Base-by-base conservation (phyloP, 2,797 vertebrate genomes). In the Thalassophryne amazonica region DNA sequence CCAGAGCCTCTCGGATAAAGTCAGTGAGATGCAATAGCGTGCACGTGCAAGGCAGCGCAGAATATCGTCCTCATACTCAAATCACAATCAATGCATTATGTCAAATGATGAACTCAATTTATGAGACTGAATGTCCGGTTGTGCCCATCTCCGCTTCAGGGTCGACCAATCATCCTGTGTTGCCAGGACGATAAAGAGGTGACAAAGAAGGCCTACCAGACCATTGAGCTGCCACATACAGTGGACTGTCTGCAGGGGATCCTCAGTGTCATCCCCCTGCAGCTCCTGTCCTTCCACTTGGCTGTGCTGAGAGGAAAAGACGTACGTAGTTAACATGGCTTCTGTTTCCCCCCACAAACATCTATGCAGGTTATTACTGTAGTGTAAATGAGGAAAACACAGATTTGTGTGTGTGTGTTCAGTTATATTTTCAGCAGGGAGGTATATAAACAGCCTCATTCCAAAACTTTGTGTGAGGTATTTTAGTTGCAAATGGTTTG, bases 171-270 rank as follows among this genome's bases (percentile, higher is more conserved):
- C 70, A 92, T 98, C 75, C 76, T 98, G 27, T 98, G 95, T 76
- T 93, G 91, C 77, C 89, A 91, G 67, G 91, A 94, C 3, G 96
- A 98, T 81, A 85, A 89, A 0, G 95, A 96, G 57, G 88, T 93
- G 28, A 86, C 82, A 37, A 92, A 91, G 78, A 87, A 91, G 37
- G 94, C 93, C 0, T 98, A 96, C 58, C 93, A 91, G 83, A 92
- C 93, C 7, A 93, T 98, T 3, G 92, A 94, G 64, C 88, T 98
- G 59, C 96, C 96, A n/a, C 93, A 93, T 1, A 95, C 92, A 0
- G 96, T 98, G 47, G 95, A 98, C 84, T 98, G 95, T 62, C 91
- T 98, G 58, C 96, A 98, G 89, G 95, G 94, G 55, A 84, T 98
- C 79, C 88, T 98, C 64, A 94, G 91, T 2, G 95, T 98, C 73